These are phyloP conservation scores for Hirtodrosophila cameraria DNA, from an alignment of 2,888 invertebrate species.

Conservation along the genomic window DNA sequence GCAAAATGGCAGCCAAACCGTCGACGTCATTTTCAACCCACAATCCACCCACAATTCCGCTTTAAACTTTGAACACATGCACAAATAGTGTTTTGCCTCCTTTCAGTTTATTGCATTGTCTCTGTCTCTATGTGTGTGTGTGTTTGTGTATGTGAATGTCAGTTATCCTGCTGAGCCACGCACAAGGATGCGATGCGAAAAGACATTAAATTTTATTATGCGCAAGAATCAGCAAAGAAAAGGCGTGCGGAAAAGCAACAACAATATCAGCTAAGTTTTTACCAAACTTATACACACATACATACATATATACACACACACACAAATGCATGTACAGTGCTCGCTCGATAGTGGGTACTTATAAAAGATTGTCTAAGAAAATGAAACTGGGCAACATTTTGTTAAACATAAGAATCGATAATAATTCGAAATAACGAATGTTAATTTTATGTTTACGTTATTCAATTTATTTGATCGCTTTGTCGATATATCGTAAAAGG, in stretches of 20 bases:
- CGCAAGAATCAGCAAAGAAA: conserved; percentile 19
- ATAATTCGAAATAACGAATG: too few species aligned
- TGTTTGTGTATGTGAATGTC: conserved; percentile 10
- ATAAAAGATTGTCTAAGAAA: conserved; percentile 61
- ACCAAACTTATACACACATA: conserved; percentile 14
- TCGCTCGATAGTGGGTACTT: too few species aligned
- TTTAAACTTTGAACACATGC: too few species aligned
- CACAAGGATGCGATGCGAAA: conserved; percentile 16
- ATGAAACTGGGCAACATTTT: too few species aligned
- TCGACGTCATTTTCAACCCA: conserved; percentile 9
- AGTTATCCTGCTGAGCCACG: conserved; percentile 31
- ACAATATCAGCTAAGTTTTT: conserved; percentile 20
- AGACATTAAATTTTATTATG: conserved; percentile 61
- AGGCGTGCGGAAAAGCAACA: conserved; percentile 18
- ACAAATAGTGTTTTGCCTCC: conserved; percentile 6
- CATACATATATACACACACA: conserved; percentile 2
- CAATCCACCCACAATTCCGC: too few species aligned
- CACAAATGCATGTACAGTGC: too few species aligned
- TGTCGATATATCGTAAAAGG: too few species aligned
- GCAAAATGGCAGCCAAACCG: conserved; percentile 10
- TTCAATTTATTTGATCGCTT: too few species aligned
- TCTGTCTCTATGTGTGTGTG: background rate
- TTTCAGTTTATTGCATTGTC: conserved; percentile 21
- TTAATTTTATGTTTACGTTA: too few species aligned
- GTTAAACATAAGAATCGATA: too few species aligned